phyloP scores from a whole-genome alignment of 2,797 vertebrate species.

The Tapera naevia region DNA sequence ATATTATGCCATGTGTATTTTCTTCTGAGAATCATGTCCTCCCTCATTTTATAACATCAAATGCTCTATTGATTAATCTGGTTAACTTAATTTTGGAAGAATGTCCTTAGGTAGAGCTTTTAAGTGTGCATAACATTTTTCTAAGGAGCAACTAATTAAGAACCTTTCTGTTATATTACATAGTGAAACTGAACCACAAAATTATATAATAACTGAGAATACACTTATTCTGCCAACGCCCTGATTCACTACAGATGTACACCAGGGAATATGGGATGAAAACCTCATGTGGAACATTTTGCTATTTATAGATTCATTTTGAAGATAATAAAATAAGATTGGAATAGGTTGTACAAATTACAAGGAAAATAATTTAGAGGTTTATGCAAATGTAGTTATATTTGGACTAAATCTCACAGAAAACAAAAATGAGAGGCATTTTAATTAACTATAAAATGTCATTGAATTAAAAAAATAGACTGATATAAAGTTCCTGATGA shows the following conservation, averaged over 20 bases:
- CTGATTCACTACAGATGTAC: neutral
- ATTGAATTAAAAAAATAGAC: neutral
- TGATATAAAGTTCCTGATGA: neutral
- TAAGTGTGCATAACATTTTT: neutral
- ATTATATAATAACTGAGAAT: neutral
- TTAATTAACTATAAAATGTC: neutral
- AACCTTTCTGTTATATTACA: neutral
- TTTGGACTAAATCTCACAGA: neutral
- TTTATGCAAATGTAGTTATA: neutral
- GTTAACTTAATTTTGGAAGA: neutral
- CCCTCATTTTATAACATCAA: neutral
- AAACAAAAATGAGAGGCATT: neutral
- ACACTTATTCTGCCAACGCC: neutral
- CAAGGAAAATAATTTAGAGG: neutral
- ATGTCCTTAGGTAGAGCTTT: neutral
- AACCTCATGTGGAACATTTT: neutral
- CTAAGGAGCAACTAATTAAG: neutral
- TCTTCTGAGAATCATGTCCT: neutral
- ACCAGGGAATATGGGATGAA: neutral
- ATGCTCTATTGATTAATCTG: neutral
- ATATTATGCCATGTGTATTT: neutral
- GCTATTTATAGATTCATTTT: neutral
- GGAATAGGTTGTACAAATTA: neutral
- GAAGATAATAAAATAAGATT: neutral
- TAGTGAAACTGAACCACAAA: neutral